Percentiles rank a stretch among this genome's conserved stretches.
Evolutionary conservation across 2,797 vertebrate genomes (phyloP).

Genomic region (Cetoscarus ocellatus): DNA sequence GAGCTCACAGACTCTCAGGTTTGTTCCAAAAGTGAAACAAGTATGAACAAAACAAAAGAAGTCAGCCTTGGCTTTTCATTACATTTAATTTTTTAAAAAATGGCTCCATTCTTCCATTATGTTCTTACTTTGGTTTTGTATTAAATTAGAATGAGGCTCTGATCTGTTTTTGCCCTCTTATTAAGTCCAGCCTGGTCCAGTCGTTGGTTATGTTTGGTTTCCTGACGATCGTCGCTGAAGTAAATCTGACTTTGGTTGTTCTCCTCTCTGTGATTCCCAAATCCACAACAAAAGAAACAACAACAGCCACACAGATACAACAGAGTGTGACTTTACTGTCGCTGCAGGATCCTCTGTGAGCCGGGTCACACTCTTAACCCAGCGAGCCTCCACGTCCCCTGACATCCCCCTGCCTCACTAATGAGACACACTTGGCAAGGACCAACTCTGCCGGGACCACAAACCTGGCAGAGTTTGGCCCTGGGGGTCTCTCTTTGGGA

Average conservation of each 20-base stretch:
- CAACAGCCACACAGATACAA: constrained; percentile 21
- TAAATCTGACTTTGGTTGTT: background rate
- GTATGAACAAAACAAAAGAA: too few relatives aligned
- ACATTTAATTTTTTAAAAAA: too few relatives aligned
- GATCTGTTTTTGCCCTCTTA: too few relatives aligned
- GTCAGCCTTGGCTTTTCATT: too few relatives aligned
- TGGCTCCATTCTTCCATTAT: too few relatives aligned
- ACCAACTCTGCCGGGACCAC: constrained; percentile 69
- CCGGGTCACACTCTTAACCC: constrained; percentile 66
- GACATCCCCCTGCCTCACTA: constrained; percentile 76
- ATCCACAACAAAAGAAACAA: constrained; percentile 20
- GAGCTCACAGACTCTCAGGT: too few relatives aligned
- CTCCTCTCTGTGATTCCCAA: constrained; percentile 1
- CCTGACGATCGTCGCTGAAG: background rate
- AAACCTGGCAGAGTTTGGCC: constrained; percentile 73
- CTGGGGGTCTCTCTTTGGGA: constrained; percentile 55
- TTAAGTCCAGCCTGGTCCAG: too few relatives aligned
- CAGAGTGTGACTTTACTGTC: constrained; percentile 28
- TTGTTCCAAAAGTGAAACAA: too few relatives aligned
- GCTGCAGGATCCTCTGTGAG: constrained; percentile 45
- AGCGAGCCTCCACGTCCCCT: constrained; percentile 38
- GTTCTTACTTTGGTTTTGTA: too few relatives aligned
- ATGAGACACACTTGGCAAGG: constrained; percentile 77
- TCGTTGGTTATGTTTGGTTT: too few relatives aligned
- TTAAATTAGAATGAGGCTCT: too few relatives aligned